phyloP scores from a whole-genome alignment of 2,113 vertebrate genomes.

The Pseudopodoces humilis region DNA sequence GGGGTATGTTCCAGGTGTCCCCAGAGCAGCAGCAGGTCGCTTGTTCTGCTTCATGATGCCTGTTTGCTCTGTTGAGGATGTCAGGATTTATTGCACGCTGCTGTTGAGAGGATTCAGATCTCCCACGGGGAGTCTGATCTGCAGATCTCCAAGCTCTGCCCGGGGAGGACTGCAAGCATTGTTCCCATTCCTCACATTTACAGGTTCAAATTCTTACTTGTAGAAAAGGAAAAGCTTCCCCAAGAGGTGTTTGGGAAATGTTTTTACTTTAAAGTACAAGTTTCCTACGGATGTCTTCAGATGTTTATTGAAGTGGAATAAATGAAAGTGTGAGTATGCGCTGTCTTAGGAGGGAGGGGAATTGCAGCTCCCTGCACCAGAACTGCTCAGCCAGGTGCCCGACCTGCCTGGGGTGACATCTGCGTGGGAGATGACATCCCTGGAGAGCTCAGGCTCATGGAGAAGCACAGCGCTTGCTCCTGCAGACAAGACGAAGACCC shows the following conservation, averaged over 20 bases:
- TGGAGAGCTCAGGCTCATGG: accelerated
- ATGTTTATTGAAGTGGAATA: conserved; percentile 34
- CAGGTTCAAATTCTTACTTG: conserved; percentile 1
- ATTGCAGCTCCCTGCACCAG: background rate
- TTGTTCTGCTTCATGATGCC: background rate
- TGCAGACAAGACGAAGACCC: background rate
- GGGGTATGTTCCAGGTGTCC: background rate
- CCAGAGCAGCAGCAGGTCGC: background rate
- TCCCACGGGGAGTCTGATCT: background rate
- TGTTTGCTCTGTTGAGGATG: background rate
- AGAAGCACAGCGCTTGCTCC: background rate
- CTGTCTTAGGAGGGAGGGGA: background rate
- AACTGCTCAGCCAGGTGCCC: background rate
- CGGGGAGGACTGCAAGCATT: background rate
- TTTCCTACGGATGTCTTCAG: conserved; percentile 2
- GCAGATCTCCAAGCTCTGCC: background rate
- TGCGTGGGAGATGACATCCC: background rate
- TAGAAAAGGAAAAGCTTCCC: conserved; percentile 25
- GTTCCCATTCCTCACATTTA: conserved; percentile 8
- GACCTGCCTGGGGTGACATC: background rate
- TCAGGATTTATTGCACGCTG: background rate
- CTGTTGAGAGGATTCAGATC: background rate
- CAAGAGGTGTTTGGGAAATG: background rate
- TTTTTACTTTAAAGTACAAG: conserved; percentile 26
- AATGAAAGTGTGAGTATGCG: background rate